These are phyloP conservation scores for Gymnorhina tibicen DNA, from an alignment of 2,113 vertebrate genomes.

Conservation along the genomic window DNA sequence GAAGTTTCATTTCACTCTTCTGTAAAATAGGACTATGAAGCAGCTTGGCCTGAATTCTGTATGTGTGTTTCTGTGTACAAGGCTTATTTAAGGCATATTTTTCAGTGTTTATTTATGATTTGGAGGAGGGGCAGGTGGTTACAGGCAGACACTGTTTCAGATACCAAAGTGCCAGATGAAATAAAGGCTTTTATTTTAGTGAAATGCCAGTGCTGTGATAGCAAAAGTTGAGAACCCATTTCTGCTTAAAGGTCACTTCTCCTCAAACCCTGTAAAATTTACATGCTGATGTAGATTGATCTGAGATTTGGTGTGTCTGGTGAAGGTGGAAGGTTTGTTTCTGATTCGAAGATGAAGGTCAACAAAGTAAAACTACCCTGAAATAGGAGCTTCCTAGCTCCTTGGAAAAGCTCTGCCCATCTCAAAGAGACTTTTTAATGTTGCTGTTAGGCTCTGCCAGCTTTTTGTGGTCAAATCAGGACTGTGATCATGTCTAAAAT, in stretches of 20 bases:
- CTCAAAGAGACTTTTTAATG: neutral
- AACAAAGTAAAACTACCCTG: neutral
- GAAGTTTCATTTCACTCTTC: neutral
- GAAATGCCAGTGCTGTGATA: neutral
- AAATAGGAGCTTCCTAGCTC: neutral
- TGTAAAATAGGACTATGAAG: neutral
- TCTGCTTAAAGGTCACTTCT: conserved; percentile 25
- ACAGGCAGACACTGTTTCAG: neutral
- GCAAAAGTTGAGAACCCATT: conserved; percentile 9
- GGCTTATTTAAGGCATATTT: neutral
- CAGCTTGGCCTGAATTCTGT: neutral
- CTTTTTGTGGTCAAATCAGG: neutral
- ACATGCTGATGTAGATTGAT: neutral
- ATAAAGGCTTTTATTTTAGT: conserved; percentile 16
- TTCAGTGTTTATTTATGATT: neutral
- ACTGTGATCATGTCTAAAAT: neutral
- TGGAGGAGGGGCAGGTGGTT: neutral
- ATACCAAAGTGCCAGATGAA: neutral
- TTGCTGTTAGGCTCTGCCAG: neutral
- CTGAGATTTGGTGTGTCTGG: neutral
- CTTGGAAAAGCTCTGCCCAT: neutral
- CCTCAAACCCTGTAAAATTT: neutral
- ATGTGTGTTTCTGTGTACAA: neutral
- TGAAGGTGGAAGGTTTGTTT: neutral
- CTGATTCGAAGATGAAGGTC: neutral